Evolutionary conservation across 2,113 vertebrate genomes (phyloP).

Genomic region (Ceyx cyanopectus): DNA sequence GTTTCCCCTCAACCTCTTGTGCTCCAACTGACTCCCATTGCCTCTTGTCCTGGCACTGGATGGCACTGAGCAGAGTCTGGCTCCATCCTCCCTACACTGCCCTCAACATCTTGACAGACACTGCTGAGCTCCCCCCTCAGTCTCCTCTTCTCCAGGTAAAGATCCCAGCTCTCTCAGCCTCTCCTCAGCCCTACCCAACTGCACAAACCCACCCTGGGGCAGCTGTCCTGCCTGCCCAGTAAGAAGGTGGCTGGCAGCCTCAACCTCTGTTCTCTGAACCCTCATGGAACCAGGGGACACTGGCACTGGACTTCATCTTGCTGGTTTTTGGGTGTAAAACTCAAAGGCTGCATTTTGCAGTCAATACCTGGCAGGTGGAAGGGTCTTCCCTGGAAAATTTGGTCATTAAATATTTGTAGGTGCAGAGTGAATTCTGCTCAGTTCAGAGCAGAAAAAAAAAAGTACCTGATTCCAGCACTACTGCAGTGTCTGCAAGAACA

Average conservation of each 20-base stretch:
- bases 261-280: neutral
- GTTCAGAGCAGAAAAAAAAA: neutral
- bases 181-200: neutral
- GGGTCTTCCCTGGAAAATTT: neutral
- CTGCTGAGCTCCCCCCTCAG: too few species aligned
- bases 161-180: too few species aligned
- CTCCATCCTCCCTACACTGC: too few species aligned
- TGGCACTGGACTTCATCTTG: neutral
- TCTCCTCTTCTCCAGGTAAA: too few species aligned
- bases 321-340: neutral
- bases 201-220: neutral
- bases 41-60: too few species aligned
- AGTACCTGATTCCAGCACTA: neutral
- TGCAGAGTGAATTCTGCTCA: neutral
- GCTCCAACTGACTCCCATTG: too few species aligned
- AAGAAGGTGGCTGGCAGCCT: accelerated
- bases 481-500: neutral
- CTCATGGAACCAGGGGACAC: neutral
- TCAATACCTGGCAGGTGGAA: neutral
- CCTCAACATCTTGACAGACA: too few species aligned
- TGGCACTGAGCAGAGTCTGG: too few species aligned
- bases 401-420: neutral
- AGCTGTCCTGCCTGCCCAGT: neutral
- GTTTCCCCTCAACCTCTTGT: too few species aligned
- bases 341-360: neutral